Conservation (phyloP, 2,797 vertebrate species). For the Sebastes paucispinis region DNA sequence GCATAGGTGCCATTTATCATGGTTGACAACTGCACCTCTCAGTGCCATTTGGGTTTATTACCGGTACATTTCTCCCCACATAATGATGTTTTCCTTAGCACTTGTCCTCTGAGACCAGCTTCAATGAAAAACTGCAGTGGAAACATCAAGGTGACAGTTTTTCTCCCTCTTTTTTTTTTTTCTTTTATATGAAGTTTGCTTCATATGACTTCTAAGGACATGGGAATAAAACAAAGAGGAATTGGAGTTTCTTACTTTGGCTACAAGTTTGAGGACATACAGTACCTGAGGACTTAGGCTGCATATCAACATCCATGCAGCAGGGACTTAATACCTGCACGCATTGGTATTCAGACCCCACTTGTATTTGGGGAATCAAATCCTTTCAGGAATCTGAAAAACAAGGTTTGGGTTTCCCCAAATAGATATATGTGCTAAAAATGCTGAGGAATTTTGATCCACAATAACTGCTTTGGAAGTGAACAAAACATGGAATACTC, state of each 20-base stretch:
- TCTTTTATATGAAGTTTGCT: slow-evolving; percentile 67
- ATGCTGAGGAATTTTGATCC: background rate
- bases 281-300: slow-evolving; percentile 24
- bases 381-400: slow-evolving; percentile 21
- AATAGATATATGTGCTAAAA: slow-evolving; percentile 2
- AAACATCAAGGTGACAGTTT: slow-evolving; percentile 80
- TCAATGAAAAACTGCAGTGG: slow-evolving; percentile 73
- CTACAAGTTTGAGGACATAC: slow-evolving; percentile 29
- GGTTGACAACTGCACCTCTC: slow-evolving; percentile 79
- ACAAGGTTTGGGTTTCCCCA: slow-evolving; percentile 4
- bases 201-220: slow-evolving; percentile 59
- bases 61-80: slow-evolving; percentile 78
- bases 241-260: slow-evolving; percentile 27
- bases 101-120: slow-evolving; percentile 76
- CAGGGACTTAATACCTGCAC: slow-evolving; percentile 18
- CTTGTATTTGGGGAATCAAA: slow-evolving; percentile 9
- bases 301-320: slow-evolving; percentile 35
- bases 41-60: slow-evolving; percentile 84
- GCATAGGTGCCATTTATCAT: slow-evolving; percentile 81
- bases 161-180: background rate
- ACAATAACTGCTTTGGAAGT: background rate
- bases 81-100: slow-evolving; percentile 81
- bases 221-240: slow-evolving; percentile 52
- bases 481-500: background rate
- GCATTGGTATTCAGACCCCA: slow-evolving; percentile 22